Evolutionary conservation across 2,797 vertebrate species (phyloP), one percentile per base, ranked within the genome.

Genomic region (Poeciliopsis infans): DNA sequence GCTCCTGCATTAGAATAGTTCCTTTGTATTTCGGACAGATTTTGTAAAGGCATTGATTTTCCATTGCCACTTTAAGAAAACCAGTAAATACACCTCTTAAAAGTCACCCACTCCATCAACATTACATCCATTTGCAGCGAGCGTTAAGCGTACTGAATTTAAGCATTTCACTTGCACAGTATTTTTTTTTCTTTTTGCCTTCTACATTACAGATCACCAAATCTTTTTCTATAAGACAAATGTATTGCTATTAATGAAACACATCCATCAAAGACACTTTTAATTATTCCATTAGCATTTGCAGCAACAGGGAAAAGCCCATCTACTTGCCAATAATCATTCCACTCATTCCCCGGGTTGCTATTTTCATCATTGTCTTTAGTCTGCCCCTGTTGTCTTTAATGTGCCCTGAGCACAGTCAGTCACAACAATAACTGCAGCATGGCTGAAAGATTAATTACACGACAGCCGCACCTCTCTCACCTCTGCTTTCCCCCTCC

Each of bases 381-480:
- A 1, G 25, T 5, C 41, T 31, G 79, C 49, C 76, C 57, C 15
- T 75, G 75, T 72, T 83, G 61, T 75, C 84, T 85, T 83, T 75
- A 87, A 90, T 83, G 51, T 69, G 1, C 3, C 1, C 45, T 2
- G 43, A 25, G 53, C 49, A 79, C 7, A 77, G 49, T 76, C 55
- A 66, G 53, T 87, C 75, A 53, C 0, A 1, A 79, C 71, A 70
- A 76, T 57, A 6, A 81, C 51, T 33, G 51, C 78, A 75, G 49
- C 72, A 10, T 39, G 45, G 51, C 55, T 75, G 66, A 78, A 88
- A 84, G 79, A 91, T 91, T 69, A 87, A 91, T 89, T 80, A 79
- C 83, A 79, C 57, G 11, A 71, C 66, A 74, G 78, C 49, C 79
- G 51, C 68, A 46, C 55, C 77, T 79, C 77, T 46, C 77, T 79